Percentiles rank a stretch among this genome's conserved stretches.
Conservation (phyloP, 2,888 invertebrate species). For the Synanthedon myopaeformis region DNA sequence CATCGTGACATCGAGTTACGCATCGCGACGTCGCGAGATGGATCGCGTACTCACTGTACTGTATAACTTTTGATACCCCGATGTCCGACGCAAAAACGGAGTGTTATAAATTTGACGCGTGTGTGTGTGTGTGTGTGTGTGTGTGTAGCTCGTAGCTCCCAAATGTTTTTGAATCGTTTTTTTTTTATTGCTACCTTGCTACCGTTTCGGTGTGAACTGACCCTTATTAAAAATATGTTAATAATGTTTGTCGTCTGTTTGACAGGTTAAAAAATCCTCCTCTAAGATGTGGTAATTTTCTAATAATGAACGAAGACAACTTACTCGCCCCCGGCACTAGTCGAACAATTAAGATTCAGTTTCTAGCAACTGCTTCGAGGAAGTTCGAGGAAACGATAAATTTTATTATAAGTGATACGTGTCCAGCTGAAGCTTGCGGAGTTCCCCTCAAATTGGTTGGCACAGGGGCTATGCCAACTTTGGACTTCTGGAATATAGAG, state of each 20-base stretch:
- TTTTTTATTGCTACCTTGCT: too few species aligned
- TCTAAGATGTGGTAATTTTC: constrained; percentile 53
- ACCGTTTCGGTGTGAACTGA: too few species aligned
- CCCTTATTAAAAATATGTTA: background rate
- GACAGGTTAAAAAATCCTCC: constrained; percentile 48
- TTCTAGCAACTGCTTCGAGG: constrained; percentile 36
- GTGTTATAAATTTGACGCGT: too few species aligned
- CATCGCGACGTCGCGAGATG: too few species aligned
- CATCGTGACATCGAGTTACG: too few species aligned
- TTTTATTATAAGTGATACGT: constrained; percentile 58
- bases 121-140: too few species aligned
- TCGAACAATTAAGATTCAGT: constrained; percentile 49
- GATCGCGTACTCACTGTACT: too few species aligned
- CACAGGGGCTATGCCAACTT: constrained; percentile 65
- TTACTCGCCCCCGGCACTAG: constrained; percentile 56
- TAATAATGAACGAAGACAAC: constrained; percentile 54
- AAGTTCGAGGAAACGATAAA: constrained; percentile 53
- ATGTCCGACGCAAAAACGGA: too few species aligned
- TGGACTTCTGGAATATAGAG: constrained; percentile 69
- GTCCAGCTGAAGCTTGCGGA: constrained; percentile 60
- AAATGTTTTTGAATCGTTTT: too few species aligned
- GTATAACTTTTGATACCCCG: too few species aligned
- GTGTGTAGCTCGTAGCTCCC: too few species aligned
- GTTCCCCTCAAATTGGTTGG: constrained; percentile 59
- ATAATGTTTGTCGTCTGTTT: background rate